Evolutionary conservation across 2,113 vertebrate species (phyloP).

Genomic region (Cacatua alba): DNA sequence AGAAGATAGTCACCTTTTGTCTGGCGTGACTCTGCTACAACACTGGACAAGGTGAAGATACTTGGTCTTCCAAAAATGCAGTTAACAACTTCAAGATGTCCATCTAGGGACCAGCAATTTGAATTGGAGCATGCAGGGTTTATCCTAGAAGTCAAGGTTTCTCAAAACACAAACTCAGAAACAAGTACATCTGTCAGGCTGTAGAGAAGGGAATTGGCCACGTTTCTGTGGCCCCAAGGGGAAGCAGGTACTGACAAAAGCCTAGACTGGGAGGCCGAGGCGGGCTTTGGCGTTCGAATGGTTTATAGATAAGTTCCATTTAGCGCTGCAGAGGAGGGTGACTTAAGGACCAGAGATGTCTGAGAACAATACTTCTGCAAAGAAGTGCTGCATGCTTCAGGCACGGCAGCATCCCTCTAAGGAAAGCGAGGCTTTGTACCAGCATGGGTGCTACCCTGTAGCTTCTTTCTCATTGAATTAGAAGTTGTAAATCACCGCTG

Average conservation of each 20-base stretch:
- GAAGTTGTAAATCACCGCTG: not conserved
- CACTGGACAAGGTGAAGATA: not conserved
- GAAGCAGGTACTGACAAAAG: not conserved
- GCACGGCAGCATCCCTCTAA: not conserved
- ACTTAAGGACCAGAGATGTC: not conserved
- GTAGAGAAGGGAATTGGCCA: accelerated
- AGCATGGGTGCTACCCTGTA: not conserved
- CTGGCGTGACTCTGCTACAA: not conserved
- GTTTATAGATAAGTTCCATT: not conserved
- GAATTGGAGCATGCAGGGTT: accelerated
- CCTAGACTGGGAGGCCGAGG: not conserved
- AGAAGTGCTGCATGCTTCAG: not conserved
- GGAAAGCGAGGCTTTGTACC: not conserved
- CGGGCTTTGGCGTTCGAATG: accelerated
- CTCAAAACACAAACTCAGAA: not conserved
- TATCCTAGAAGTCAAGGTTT: not conserved
- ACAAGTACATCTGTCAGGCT: not conserved
- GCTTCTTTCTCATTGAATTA: not conserved
- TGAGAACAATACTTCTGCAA: not conserved
- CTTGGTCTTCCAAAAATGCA: not conserved
- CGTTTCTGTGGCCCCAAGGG: accelerated
- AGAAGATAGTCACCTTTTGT: not conserved
- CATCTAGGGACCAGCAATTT: not conserved
- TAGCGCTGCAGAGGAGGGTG: not conserved
- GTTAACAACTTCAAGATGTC: not conserved